Evolutionary conservation across 2,888 invertebrate species (phyloP).

Genomic region (Nomada fucata): DNA sequence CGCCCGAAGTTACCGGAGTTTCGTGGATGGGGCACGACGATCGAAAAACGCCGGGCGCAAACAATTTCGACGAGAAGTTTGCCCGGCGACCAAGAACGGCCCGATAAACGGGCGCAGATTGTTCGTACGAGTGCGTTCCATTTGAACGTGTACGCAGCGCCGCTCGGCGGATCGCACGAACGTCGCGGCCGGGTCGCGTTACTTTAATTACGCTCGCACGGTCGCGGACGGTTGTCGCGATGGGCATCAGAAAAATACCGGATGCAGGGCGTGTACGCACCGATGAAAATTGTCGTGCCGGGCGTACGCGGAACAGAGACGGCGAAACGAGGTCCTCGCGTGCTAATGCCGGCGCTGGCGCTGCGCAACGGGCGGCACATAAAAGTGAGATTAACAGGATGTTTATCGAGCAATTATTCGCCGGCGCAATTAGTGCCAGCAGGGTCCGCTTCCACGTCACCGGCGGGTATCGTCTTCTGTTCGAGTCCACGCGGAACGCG

Average conservation of each 20-base stretch:
- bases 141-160: background rate
- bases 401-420: constrained; percentile 83
- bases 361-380: constrained; percentile 65
- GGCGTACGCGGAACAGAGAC: constrained; percentile 33
- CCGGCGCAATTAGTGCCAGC: constrained; percentile 76
- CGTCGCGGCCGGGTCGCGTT: constrained; percentile 19
- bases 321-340: constrained; percentile 62
- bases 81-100: too few species aligned
- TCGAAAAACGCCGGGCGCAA: too few species aligned
- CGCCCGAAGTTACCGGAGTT: background rate
- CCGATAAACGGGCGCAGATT: background rate
- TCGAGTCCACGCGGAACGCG: constrained; percentile 36
- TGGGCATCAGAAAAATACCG: constrained; percentile 42
- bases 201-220: constrained; percentile 38
- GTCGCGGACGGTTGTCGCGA: constrained; percentile 20
- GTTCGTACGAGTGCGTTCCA: constrained; percentile 1
- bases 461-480: constrained; percentile 56
- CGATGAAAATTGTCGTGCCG: constrained; percentile 63
- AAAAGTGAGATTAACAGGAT: constrained; percentile 81
- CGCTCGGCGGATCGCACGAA: background rate
- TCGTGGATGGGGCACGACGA: background rate
- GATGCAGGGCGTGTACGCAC: constrained; percentile 52
- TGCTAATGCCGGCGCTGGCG: constrained; percentile 48
- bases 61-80: background rate
- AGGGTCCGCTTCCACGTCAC: constrained; percentile 58